Evolutionary conservation across 53 echinoderm and acorn worm species (phyloP).

Genomic region (Glandiceps talaboti): DNA sequence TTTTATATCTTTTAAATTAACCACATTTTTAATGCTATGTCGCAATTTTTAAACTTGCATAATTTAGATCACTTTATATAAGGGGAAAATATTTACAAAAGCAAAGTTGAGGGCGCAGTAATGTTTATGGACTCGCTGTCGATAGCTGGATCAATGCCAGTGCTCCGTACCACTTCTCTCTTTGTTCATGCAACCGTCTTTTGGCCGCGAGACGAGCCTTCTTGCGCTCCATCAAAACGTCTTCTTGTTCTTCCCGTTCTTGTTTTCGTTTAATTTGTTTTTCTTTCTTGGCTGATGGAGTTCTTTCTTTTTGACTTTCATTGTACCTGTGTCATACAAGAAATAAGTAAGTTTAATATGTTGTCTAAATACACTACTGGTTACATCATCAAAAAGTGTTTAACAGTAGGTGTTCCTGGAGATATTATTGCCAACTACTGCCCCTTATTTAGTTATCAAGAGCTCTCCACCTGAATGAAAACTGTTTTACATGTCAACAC

Average conservation of each 20-base stretch:
- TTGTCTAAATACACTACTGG: no score
- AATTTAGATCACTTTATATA: not conserved
- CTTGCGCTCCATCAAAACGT: slow-evolving; percentile 21
- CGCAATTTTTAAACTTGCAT: not conserved
- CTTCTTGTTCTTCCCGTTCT: slow-evolving; percentile 4
- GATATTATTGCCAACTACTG: no score
- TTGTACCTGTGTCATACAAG: slow-evolving; percentile 17
- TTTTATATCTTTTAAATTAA: no score
- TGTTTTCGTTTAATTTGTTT: slow-evolving; percentile 20
- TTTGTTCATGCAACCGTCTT: slow-evolving; percentile 52
- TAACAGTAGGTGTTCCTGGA: no score
- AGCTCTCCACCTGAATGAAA: no score
- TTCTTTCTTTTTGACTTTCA: slow-evolving; percentile 27
- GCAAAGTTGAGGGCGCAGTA: not conserved
- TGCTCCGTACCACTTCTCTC: slow-evolving; percentile 79
- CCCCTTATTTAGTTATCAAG: no score
- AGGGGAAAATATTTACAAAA: not conserved
- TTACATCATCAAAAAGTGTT: no score
- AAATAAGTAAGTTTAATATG: not conserved
- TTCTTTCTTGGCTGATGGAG: slow-evolving; percentile 11
- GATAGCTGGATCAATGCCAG: slow-evolving; percentile 93
- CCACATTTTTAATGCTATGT: not conserved
- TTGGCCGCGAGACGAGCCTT: slow-evolving; percentile 48
- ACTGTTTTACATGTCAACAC: no score
- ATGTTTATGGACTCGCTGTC: not conserved